A percentile compares a stretch with the other conserved stretches of the same genome.
These are phyloP conservation scores for Lytechinus pictus DNA, from an alignment of 35 echinoderm and acorn worm species.

Conservation along the genomic window DNA sequence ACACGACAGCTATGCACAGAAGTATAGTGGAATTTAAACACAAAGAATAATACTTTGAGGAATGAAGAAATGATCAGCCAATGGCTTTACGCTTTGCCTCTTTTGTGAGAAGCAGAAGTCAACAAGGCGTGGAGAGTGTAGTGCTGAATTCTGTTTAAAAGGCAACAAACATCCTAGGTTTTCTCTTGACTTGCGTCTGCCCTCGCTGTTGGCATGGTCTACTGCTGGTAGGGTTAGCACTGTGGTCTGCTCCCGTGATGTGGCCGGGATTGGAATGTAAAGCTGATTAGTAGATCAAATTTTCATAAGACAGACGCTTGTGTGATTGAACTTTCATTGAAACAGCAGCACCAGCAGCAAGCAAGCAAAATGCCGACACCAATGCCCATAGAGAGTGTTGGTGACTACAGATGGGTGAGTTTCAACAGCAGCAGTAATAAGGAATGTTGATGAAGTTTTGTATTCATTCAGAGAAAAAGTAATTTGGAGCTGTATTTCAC, in stretches of 20 bases:
- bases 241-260: not conserved
- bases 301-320: not conserved
- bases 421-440: not conserved
- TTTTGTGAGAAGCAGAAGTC: slow-evolving; percentile 11
- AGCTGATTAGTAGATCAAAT: not conserved
- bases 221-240: not conserved
- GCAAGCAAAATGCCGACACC: not conserved
- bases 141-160: not conserved
- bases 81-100: not conserved
- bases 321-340: not conserved
- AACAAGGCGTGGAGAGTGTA: not conserved
- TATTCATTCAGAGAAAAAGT: not conserved
- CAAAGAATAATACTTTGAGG: not conserved
- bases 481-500: not conserved
- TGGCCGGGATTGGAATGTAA: slow-evolving; percentile 5
- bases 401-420: slow-evolving; percentile 37
- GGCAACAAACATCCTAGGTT: not conserved
- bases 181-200: not conserved
- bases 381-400: slow-evolving; percentile 17
- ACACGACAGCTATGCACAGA: not conserved
- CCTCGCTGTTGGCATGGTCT: not conserved
- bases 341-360: not conserved
- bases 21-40: not conserved
- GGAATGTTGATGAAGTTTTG: not conserved
- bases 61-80: slow-evolving; percentile 4